Evolutionary conservation across 1,140 invertebrate species (phyloP).

Genomic region (Hyles euphorbiae): DNA sequence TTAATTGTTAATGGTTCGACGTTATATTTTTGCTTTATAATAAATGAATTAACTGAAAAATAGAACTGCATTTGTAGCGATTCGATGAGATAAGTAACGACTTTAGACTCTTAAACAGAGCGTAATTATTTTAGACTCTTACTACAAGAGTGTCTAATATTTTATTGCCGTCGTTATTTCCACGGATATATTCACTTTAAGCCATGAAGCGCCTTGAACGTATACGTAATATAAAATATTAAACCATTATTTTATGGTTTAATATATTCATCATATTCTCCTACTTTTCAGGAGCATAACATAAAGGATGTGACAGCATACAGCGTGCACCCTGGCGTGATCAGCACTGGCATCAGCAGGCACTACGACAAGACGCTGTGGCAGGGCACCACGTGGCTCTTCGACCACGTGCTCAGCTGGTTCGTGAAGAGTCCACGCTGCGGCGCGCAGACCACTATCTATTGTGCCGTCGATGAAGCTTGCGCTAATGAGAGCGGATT

Average conservation of each 20-base stretch:
- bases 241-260: neutral
- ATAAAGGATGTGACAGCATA: constrained; percentile 78
- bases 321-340: constrained; percentile 82
- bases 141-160: too few relatives aligned
- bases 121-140: too few relatives aligned
- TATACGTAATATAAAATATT: constrained; percentile 2
- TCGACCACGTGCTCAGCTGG: constrained; percentile 30
- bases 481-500: constrained; percentile 78
- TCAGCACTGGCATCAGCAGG: constrained; percentile 82
- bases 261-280: too few relatives aligned
- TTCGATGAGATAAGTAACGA: too few relatives aligned
- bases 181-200: too few relatives aligned
- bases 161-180: too few relatives aligned
- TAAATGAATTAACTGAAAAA: too few relatives aligned
- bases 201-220: too few relatives aligned
- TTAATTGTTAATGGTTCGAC: too few relatives aligned
- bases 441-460: constrained; percentile 86
- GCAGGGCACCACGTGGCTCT: constrained; percentile 40
- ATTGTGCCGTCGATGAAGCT: constrained; percentile 83
- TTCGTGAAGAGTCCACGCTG: constrained; percentile 78
- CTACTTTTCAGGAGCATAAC: constrained; percentile 32
- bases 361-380: constrained; percentile 76
- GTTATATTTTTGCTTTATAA: too few relatives aligned
- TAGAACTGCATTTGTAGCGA: too few relatives aligned
- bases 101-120: too few relatives aligned